Base-by-base conservation (phyloP, 2,888 invertebrate species). In the Metellina segmentata region DNA sequence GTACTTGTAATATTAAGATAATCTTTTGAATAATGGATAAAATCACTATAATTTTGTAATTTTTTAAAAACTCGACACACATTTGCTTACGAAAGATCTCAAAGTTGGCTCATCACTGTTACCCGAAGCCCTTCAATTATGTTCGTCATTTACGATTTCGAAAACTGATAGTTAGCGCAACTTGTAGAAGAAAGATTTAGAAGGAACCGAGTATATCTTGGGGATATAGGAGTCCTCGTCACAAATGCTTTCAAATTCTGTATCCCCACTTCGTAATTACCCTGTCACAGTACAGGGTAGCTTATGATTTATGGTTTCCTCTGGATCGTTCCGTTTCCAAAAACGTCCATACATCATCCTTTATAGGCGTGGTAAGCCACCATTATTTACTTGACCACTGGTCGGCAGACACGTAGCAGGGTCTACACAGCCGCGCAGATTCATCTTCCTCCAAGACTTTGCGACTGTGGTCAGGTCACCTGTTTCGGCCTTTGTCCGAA, bases 301-400 rank as follows among this genome's bases (percentile, higher is more conserved):
- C 61, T 75, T 61, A 85, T 85, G 85, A 85, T 85, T 52, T 49
- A 85, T 85, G 75, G 48, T 61, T 61, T 61, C 61, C 48, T 61
- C 4, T 74, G 48, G 51, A 78, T n/a, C 4, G 61, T 49, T 4
- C 82, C 13, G 6, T 34, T 85, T 61, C 61, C 11, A 74, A 11
- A 69, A 34, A 6, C 34, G 7, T 11, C 49, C 53, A 53, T 85
- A 75, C 48, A 85, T 85, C 85, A 75, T 85, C 52, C 51, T 78
- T 61, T 0, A 7, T 16, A 53, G 61, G 74, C 75, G 74, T 75
- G 53, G 52, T 61, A n/a, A 34, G n/a, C 48, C 53, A 20, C 19
- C 48, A 51, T 61, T 79, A 79, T 20, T 34, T 34, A 16, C 51
- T 61, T 85, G 85, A 75, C 85, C 85, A 75, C 34, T 85, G 85